Evolutionary conservation across 2,113 vertebrate species (phyloP).

Genomic region (Odocoileus virginianus): DNA sequence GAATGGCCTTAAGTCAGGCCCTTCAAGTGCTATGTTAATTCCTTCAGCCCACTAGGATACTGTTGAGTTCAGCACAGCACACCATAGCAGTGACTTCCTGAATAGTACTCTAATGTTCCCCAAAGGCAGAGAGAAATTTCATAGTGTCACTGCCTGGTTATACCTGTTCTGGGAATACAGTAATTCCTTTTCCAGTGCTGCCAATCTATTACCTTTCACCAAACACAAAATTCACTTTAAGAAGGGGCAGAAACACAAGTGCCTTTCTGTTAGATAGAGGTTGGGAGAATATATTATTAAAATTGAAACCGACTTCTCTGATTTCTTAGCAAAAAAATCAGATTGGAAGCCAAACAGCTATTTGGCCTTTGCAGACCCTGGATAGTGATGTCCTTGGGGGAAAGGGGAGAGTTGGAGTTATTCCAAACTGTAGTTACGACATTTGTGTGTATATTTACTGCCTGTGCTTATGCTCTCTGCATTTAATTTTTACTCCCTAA

Average conservation of each 20-base stretch:
- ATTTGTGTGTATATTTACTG: conserved; percentile 15
- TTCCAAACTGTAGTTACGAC: conserved; percentile 51
- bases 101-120: conserved; percentile 42
- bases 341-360: conserved; percentile 59
- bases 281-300: conserved; percentile 60
- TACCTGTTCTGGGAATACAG: conserved; percentile 53
- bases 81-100: conserved; percentile 57
- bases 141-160: conserved; percentile 49
- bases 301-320: conserved; percentile 61
- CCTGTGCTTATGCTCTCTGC: neutral
- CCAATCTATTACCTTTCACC: conserved; percentile 60
- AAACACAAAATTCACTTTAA: conserved; percentile 63
- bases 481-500: conserved; percentile 25
- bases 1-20: conserved; percentile 45
- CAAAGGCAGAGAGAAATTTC: conserved; percentile 49
- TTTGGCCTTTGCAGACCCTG: conserved; percentile 54
- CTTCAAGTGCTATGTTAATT: conserved; percentile 38
- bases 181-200: conserved; percentile 59
- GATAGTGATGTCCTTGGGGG: conserved; percentile 46
- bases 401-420: conserved; percentile 33
- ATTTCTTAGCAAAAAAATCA: conserved; percentile 67
- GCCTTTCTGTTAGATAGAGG: conserved; percentile 62
- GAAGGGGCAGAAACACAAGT: conserved; percentile 31
- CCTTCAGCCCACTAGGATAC: conserved; percentile 22
- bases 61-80: conserved; percentile 42